Evolutionary conservation across 2,888 invertebrate species (phyloP).

Genomic region (Amiota communis): DNA sequence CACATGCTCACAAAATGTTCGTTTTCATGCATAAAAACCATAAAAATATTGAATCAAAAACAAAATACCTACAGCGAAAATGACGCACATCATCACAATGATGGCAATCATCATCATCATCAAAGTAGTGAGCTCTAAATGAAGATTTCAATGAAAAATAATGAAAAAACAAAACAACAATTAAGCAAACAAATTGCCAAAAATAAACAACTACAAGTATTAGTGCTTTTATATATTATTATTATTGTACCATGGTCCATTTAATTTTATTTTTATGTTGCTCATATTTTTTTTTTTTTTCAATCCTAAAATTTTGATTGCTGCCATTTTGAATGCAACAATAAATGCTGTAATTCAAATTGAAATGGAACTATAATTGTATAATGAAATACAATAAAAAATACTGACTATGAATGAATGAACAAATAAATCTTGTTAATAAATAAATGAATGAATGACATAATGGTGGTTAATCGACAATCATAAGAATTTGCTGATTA

Average conservation of each 20-base stretch:
- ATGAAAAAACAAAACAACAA: constrained; percentile 16
- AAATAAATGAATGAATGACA: neutral
- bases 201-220: neutral
- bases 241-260: neutral
- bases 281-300: no score
- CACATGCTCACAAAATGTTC: neutral
- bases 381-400: neutral
- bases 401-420: no score
- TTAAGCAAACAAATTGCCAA: constrained; percentile 7
- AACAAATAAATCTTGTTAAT: no score
- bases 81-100: constrained; percentile 21
- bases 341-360: neutral
- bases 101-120: neutral
- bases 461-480: neutral
- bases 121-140: neutral
- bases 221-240: neutral
- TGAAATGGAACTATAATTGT: neutral
- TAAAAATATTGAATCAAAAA: constrained; percentile 7
- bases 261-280: no score
- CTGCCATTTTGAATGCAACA: neutral
- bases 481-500: neutral
- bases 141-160: constrained; percentile 4
- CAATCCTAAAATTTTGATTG: neutral
- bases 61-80: constrained; percentile 12
- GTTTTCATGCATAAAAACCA: constrained; percentile 1